These are phyloP conservation scores for Chloebia gouldiae DNA, from an alignment of 2,113 vertebrate genomes.

Conservation along the genomic window DNA sequence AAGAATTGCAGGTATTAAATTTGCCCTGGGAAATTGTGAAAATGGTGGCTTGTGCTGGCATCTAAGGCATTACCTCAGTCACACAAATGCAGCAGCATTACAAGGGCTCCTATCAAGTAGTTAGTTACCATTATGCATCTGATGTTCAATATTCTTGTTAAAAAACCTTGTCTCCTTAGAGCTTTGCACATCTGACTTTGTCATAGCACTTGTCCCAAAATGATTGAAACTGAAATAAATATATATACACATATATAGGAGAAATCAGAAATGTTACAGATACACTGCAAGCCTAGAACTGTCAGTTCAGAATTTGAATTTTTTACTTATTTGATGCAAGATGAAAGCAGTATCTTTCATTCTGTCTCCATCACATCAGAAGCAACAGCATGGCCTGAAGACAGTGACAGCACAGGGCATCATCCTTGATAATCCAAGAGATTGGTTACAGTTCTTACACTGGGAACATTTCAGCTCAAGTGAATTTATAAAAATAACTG, in stretches of 20 bases:
- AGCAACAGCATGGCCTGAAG: neutral
- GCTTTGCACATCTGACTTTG: neutral
- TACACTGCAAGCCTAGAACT: neutral
- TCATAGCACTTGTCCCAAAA: neutral
- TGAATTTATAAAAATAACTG: neutral
- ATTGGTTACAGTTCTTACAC: neutral
- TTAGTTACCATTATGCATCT: neutral
- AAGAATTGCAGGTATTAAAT: neutral
- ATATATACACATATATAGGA: neutral
- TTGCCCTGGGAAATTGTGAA: neutral
- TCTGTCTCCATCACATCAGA: neutral
- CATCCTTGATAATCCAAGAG: neutral
- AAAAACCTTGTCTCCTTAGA: neutral
- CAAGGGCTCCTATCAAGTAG: neutral
- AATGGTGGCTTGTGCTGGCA: neutral
- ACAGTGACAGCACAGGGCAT: neutral
- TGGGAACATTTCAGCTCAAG: neutral
- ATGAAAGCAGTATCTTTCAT: constrained; percentile 13
- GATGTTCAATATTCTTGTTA: neutral
- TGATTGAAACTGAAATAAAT: neutral
- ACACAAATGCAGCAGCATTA: neutral
- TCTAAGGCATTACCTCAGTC: neutral
- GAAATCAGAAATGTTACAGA: neutral
- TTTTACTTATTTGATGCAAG: neutral
- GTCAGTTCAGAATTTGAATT: neutral